A percentile compares a stretch with the other conserved stretches of the same genome.
phyloP scores from a whole-genome alignment of 2,888 invertebrate species.

The Cataglyphis livida region DNA sequence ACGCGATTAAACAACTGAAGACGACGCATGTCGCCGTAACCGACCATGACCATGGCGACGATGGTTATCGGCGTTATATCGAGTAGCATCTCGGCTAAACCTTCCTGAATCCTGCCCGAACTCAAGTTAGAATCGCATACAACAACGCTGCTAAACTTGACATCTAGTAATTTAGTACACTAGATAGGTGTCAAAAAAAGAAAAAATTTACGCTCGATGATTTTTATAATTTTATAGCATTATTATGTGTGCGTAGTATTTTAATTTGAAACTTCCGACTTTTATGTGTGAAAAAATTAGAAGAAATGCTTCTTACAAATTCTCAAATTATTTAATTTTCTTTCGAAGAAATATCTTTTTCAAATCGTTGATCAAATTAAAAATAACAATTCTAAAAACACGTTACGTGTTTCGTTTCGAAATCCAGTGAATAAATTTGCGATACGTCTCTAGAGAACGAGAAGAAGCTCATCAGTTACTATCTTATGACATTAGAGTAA shows the following conservation, averaged over 20 bases:
- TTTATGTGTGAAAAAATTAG: neutral
- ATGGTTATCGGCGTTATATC: conserved; percentile 67
- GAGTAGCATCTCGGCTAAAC: conserved; percentile 20
- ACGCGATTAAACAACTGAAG: conserved; percentile 74
- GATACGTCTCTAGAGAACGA: neutral
- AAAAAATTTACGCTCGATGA: conserved; percentile 33
- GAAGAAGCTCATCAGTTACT: neutral
- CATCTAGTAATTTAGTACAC: conserved; percentile 30
- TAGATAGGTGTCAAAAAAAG: conserved; percentile 33
- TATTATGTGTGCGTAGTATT: conserved; percentile 14
- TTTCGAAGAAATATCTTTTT: neutral
- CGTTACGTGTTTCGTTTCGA: neutral
- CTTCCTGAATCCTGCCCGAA: conserved; percentile 42
- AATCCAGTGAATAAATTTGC: neutral
- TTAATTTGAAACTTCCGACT: conserved; percentile 29
- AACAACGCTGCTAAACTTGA: neutral
- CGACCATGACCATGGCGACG: conserved; percentile 67
- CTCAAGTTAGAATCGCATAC: neutral
- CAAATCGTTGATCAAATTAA: neutral
- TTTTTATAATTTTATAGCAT: conserved; percentile 19
- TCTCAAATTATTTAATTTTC: conserved; percentile 18
- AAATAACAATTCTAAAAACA: neutral
- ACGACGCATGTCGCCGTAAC: conserved; percentile 66
- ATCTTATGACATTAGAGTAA: conserved; percentile 13
- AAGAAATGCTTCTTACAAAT: conserved; percentile 6